Percentiles rank a stretch among this genome's conserved stretches.
phyloP scores from a whole-genome alignment of 64 coral and sea anemone species.

The Pocillopora damicornis region DNA sequence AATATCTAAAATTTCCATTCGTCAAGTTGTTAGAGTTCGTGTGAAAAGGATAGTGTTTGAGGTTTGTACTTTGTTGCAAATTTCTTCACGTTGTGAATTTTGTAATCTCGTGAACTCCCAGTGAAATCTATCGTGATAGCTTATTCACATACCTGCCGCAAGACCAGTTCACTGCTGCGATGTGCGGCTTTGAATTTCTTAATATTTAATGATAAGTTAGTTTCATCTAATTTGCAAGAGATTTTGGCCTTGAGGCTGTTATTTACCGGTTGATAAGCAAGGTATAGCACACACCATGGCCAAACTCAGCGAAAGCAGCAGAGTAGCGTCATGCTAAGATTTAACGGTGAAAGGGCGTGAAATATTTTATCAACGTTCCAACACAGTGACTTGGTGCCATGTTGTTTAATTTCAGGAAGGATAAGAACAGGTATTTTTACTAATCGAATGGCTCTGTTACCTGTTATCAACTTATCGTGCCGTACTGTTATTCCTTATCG shows the following conservation, averaged over 20 bases:
- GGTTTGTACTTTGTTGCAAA: background rate
- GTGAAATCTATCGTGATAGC: background rate
- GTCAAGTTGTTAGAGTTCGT: too few species aligned
- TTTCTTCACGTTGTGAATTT: background rate
- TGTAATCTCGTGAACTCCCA: background rate
- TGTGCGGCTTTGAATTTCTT: conserved; percentile 25
- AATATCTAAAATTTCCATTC: too few species aligned
- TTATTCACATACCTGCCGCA: background rate
- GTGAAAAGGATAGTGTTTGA: background rate
- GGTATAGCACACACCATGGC: background rate
- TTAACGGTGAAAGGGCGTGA: background rate
- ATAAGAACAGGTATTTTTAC: conserved; percentile 23
- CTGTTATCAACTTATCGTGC: background rate
- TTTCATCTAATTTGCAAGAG: conserved; percentile 42
- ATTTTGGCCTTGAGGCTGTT: background rate
- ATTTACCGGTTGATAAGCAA: background rate
- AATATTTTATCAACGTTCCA: background rate
- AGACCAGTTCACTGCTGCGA: background rate
- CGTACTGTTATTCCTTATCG: background rate
- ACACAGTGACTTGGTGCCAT: background rate
- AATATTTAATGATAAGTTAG: conserved; percentile 45
- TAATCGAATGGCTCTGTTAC: background rate
- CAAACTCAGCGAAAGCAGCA: background rate
- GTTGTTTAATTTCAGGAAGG: conserved; percentile 20
- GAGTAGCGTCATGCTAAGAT: background rate